Percentiles rank a stretch among this genome's conserved stretches.
Evolutionary conservation across 2,113 vertebrate species (phyloP).

Genomic region (Tautogolabrus adspersus): DNA sequence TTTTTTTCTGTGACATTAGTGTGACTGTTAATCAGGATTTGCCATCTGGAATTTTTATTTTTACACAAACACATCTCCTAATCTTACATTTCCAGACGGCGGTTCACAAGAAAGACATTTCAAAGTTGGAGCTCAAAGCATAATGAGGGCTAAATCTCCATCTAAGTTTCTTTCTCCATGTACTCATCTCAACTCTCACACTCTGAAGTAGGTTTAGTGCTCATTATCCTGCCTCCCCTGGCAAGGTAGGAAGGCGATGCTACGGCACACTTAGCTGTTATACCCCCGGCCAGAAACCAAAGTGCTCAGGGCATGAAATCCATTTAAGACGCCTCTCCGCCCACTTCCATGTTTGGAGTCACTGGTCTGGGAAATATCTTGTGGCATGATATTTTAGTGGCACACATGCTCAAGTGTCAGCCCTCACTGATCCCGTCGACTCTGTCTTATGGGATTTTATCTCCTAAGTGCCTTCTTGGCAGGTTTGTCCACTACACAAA

Average conservation of each 20-base stretch:
- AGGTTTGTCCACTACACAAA: constrained; percentile 50
- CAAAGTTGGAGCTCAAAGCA: constrained; percentile 25
- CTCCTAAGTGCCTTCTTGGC: constrained; percentile 70
- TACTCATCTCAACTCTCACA: constrained; percentile 38
- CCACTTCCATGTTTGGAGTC: constrained; percentile 50
- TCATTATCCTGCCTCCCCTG: constrained; percentile 68
- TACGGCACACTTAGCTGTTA: constrained; percentile 47
- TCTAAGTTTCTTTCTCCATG: constrained; percentile 20
- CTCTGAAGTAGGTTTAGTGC: constrained; percentile 56
- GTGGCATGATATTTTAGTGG: constrained; percentile 68
- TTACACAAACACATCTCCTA: constrained; percentile 8
- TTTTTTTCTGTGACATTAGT: constrained; percentile 13
- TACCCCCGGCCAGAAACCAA: constrained; percentile 61
- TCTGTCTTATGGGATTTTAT: constrained; percentile 54
- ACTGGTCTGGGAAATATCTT: constrained; percentile 68
- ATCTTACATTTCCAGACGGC: constrained; percentile 28
- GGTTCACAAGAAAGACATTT: constrained; percentile 1
- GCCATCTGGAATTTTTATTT: constrained; percentile 38
- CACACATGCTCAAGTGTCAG: constrained; percentile 59
- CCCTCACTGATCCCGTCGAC: constrained; percentile 23
- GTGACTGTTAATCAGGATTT: constrained; percentile 44
- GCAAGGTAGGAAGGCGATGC: constrained; percentile 55
- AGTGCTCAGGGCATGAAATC: constrained; percentile 68
- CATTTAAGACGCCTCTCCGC: constrained; percentile 57
- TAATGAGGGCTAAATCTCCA: constrained; percentile 3